Percentiles rank a stretch among this genome's conserved stretches.
phyloP scores from a whole-genome alignment of 2,113 vertebrate species.

The Chelonoidis abingdonii region DNA sequence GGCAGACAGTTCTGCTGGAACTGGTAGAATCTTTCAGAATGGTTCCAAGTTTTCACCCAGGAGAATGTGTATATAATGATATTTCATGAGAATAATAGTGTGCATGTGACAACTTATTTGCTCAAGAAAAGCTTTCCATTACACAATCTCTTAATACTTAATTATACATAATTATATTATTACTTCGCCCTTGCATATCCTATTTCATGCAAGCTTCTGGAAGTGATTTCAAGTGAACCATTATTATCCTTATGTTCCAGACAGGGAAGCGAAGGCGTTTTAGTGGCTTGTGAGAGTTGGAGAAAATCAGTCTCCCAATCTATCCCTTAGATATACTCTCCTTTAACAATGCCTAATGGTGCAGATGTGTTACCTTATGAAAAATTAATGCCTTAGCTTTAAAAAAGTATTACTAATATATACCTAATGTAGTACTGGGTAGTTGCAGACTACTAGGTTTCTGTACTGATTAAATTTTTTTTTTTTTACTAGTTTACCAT shows the following conservation, averaged over 20 bases:
- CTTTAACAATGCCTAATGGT: background rate
- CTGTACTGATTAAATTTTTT: constrained; percentile 28
- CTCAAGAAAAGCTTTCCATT: background rate
- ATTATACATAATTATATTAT: background rate
- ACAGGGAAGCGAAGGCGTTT: background rate
- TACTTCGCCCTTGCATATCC: background rate
- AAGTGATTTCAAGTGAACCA: background rate
- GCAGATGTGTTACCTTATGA: constrained; percentile 31
- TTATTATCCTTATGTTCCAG: background rate
- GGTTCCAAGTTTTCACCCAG: background rate
- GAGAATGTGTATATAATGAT: background rate
- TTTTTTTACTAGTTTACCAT: constrained; percentile 48
- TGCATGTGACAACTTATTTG: background rate
- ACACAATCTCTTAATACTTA: background rate
- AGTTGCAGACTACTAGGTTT: constrained; percentile 23
- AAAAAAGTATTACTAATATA: background rate
- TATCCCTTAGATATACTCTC: background rate
- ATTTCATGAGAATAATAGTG: background rate
- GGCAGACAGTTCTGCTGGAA: background rate
- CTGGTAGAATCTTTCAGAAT: background rate
- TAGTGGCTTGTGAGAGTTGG: background rate
- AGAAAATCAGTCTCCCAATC: rapidly evolving
- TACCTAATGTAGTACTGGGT: constrained; percentile 35
- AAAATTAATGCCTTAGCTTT: constrained; percentile 8
- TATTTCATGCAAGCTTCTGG: background rate